Conservation (phyloP, 2,797 vertebrate genomes). For the Poecilia gillii region DNA sequence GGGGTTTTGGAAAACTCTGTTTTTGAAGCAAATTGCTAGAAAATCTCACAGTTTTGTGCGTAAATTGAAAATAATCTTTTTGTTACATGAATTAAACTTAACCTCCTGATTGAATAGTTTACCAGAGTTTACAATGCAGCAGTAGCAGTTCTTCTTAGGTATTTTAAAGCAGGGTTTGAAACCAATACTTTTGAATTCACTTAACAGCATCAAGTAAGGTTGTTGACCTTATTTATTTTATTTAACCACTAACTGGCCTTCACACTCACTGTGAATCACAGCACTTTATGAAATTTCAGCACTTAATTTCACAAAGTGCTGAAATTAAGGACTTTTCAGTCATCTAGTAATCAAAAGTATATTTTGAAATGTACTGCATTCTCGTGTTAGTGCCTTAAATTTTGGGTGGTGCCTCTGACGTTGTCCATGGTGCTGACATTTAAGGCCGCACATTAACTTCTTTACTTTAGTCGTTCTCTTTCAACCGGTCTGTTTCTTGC, state of each 20-base stretch:
- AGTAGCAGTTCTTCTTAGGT: background rate
- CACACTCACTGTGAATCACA: background rate
- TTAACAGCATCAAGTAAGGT: background rate
- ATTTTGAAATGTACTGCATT: background rate
- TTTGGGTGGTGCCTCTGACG: background rate
- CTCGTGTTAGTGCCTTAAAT: background rate
- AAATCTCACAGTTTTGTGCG: background rate
- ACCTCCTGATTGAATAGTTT: background rate
- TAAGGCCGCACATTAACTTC: background rate
- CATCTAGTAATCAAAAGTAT: background rate
- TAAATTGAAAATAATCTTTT: background rate
- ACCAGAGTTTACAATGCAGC: background rate
- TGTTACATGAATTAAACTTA: background rate
- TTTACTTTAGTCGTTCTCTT: background rate
- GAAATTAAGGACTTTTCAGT: background rate
- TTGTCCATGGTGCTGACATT: constrained; percentile 65
- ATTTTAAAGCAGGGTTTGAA: background rate
- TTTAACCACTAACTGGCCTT: constrained; percentile 9
- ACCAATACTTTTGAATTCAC: background rate
- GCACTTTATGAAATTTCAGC: too few relatives aligned
- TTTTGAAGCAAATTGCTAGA: background rate
- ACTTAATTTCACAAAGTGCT: background rate
- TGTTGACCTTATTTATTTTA: background rate
- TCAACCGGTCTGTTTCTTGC: background rate
- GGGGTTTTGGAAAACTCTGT: background rate